phyloP scores from a whole-genome alignment of 2,113 vertebrate genomes.

The Pachyramphus minor region DNA sequence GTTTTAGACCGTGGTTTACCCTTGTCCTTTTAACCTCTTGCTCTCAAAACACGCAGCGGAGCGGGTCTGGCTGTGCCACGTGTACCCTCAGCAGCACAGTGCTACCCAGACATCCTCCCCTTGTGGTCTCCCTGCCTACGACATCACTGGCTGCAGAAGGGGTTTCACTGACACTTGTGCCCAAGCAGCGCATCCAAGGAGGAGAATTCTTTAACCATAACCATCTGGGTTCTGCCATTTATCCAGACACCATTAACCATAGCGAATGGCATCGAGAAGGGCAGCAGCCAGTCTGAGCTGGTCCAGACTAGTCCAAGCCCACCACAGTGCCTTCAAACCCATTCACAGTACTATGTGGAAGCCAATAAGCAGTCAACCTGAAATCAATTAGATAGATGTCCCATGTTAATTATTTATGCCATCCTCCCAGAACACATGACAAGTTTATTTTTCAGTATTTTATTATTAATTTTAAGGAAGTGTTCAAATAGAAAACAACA shows the following conservation, averaged over 20 bases:
- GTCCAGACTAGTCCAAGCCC: background rate
- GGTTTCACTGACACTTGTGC: background rate
- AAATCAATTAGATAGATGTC: background rate
- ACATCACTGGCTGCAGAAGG: fast-evolving
- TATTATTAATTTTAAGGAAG: background rate
- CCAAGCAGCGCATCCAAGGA: background rate
- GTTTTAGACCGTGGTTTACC: background rate
- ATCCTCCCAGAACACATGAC: background rate
- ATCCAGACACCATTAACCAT: background rate
- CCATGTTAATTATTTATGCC: background rate
- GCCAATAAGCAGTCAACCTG: background rate
- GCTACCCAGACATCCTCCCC: background rate
- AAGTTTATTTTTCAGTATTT: background rate
- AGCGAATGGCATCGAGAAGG: background rate
- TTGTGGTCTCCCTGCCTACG: fast-evolving
- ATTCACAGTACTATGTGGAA: fast-evolving
- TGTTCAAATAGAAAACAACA: background rate
- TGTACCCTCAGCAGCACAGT: fast-evolving
- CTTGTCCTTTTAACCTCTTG: slow-evolving; percentile 20
- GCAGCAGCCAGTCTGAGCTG: background rate
- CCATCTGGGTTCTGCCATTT: background rate
- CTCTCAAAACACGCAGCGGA: background rate
- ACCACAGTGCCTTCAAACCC: background rate
- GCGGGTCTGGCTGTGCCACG: background rate
- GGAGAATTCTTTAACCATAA: background rate